Evolutionary conservation across 2,797 vertebrate species (phyloP), one percentile per base, ranked within the genome.

Genomic region (Gymnothorax reevesii): DNA sequence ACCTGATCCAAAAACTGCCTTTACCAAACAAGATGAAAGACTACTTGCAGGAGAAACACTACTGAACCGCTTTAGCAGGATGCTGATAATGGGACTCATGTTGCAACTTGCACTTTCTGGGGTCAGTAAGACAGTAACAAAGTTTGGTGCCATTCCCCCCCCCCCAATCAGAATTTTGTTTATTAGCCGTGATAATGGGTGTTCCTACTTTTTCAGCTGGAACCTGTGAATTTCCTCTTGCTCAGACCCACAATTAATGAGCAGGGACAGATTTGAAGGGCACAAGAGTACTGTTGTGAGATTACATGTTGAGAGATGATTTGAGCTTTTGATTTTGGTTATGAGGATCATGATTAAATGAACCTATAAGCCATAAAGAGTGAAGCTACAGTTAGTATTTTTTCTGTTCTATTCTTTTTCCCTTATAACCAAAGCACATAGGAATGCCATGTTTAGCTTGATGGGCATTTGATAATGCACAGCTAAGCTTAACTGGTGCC

Each of bases 11-110:
- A 92, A 96, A 96, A 96, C 96, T 97, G 95, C 96, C 96, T 94
- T 94, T 97, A 95, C 96, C 96, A 93, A 97, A 95, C 96, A 97
- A 97, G 94, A 97, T 97, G 96, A 97, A 97, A 96, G 96, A 96
- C 94, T 97, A 97, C 91, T 93, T 97, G 92, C 96, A 97, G 94
- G 96, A 97, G 94, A 97, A 97, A 94, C 96, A 96, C 96, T 96
- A 97, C 96, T 97, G 96, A 97, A 80, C 60, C 90, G 91, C 89
- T 91, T 8, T 42, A 92, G 89, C 88, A 91, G 90, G 92, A 94
- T 91, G 91, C 59, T 55, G 22, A 69, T 49, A 52, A 62, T 55
- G 69, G 86, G 82, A 87, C 86, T 84, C 22, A 52, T 69, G 92
- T 94, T 92, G 94, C 94, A 92, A 92, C 92, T 93, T 94, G 96